A percentile compares a stretch with the other conserved stretches of the same genome.
Conservation (phyloP, 2,888 invertebrate species). For the Orthosia incerta region DNA sequence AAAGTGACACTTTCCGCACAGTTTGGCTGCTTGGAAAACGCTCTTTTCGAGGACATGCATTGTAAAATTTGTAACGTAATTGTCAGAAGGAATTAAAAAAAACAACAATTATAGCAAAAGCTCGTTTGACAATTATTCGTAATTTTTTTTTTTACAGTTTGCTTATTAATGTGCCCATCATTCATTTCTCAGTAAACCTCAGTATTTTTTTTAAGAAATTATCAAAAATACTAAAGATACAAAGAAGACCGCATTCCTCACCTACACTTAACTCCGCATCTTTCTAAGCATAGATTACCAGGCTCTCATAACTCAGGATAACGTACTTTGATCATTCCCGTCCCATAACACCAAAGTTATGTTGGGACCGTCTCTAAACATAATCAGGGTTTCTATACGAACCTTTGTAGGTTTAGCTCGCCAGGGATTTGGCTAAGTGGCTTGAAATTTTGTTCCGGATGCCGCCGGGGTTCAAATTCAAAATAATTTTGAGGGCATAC, state of each 20-base stretch:
- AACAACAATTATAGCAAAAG: no score
- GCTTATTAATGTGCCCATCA: no score
- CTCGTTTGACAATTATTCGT: no score
- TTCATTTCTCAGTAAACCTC: no score
- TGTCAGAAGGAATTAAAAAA: no score
- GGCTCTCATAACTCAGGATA: slow-evolving; percentile 28
- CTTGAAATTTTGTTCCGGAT: slow-evolving; percentile 24
- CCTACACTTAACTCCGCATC: background rate
- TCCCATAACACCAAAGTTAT: slow-evolving; percentile 40
- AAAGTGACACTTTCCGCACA: no score
- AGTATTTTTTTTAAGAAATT: background rate
- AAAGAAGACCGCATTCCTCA: background rate
- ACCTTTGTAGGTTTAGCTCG: slow-evolving; percentile 27
- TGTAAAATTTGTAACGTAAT: no score
- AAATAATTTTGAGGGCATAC: slow-evolving; percentile 11
- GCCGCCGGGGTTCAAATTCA: slow-evolving; percentile 1
- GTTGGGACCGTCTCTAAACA: slow-evolving; percentile 14
- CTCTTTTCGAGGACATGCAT: no score
- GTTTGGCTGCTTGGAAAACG: no score
- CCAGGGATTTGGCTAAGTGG: slow-evolving; percentile 11
- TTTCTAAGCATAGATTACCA: slow-evolving; percentile 11
- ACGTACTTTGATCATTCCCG: slow-evolving; percentile 22
- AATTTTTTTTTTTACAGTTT: no score
- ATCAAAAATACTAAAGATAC: background rate
- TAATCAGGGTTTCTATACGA: slow-evolving; percentile 32